Evolutionary conservation across 2,888 invertebrate species (phyloP), one percentile per base, ranked within the genome.

Genomic region (Agrenia bidenticulata): DNA sequence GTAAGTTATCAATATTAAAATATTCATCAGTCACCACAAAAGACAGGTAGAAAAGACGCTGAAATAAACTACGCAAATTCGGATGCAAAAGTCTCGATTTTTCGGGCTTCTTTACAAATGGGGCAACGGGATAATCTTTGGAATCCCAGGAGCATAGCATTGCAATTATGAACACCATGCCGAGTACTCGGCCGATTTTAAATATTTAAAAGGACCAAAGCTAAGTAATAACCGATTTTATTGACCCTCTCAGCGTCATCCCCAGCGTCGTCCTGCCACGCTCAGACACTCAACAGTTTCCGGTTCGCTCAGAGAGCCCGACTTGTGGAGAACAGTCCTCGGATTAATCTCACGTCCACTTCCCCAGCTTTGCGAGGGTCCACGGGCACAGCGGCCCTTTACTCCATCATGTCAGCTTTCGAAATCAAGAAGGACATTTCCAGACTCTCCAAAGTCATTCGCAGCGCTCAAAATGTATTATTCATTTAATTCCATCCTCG

Each of bases 281-380:
- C 85, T 77, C 90, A 91, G 80, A 89, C 89, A 9, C 85, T 90
- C 57, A 89, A 89, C 77, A 90, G 90, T n/a, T 83, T 91, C 54
- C 85, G 90, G 67, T 90, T 90, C 83, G 89, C 90, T 65, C 87
- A 88, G 76, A 82, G 89, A 67, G 89, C 90, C 74, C 86, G 89
- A 70, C 86, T 85, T 76, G 86, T 90, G 59, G 83, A 86, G 77
- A 85, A 85, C 78, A 83, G 83, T 76, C 87, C 87, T 59, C 82
- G 84, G 75, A 82, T 86, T 73, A 85, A 86, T 55, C 41, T 69
- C 5, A 60, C 61, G 23, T 57, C 23, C 4, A 41, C 5, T 2
- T 15, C 32, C 2, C 4, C 32, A 15, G 4, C 19, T 17, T 24
- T 53, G 23, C 49, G 63, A 15, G 37, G 58, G 27, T 57, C 50